These are phyloP conservation scores for Polyergus mexicanus DNA, from an alignment of 1,140 invertebrate genomes.

Conservation along the genomic window DNA sequence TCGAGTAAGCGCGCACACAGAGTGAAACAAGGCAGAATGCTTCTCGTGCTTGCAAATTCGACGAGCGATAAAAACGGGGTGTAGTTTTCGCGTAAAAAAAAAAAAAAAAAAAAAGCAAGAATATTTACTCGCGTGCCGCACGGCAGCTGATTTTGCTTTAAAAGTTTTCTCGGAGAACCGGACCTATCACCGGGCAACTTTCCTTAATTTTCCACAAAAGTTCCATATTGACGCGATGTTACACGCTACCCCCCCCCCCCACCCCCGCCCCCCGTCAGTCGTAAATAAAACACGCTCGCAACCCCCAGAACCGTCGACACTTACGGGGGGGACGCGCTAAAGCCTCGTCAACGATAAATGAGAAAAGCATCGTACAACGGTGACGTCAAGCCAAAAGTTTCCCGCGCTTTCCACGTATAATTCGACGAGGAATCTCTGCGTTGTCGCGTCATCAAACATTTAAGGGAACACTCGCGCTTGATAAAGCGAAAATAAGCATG, in stretches of 20 bases:
- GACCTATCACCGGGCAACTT: slow-evolving; percentile 38
- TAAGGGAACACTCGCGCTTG: neutral
- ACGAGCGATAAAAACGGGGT: slow-evolving; percentile 40
- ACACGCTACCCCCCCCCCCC: slow-evolving; percentile 32
- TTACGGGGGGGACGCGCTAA: neutral
- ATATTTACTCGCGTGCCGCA: slow-evolving; percentile 58
- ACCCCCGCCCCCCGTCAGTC: too few species aligned
- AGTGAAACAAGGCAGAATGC: neutral
- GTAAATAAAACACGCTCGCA: slow-evolving; percentile 42
- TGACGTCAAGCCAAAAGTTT: slow-evolving; percentile 14
- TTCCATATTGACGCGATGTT: slow-evolving; percentile 38
- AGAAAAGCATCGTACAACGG: slow-evolving; percentile 10
- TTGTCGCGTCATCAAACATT: neutral
- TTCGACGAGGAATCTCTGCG: neutral
- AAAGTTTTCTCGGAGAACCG: slow-evolving; percentile 50
- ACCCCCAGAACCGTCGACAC: neutral
- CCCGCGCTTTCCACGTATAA: neutral
- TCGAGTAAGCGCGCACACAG: slow-evolving; percentile 12
- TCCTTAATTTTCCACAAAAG: slow-evolving; percentile 57
- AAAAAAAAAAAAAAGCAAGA: neutral
- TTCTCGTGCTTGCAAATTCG: slow-evolving; percentile 36
- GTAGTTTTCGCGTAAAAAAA: slow-evolving; percentile 1
- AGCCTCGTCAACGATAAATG: slow-evolving; percentile 34
- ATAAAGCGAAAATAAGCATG: neutral
- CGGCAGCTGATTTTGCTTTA: slow-evolving; percentile 36